Conservation (phyloP, 2,888 invertebrate genomes). For the Protophormia terraenovae region DNA sequence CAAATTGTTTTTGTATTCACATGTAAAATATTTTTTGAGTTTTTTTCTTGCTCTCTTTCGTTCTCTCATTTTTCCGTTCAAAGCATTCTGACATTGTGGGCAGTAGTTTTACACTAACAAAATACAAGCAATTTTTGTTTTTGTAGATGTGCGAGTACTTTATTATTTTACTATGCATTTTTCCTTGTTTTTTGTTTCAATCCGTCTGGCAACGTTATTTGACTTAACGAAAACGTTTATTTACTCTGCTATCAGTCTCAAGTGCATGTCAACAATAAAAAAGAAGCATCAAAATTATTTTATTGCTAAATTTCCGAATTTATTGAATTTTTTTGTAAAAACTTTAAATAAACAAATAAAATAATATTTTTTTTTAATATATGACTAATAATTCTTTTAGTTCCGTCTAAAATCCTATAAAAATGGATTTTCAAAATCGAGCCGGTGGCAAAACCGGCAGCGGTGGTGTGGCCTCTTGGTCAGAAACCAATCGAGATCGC, state of each 20-base stretch:
- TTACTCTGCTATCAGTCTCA: background rate
- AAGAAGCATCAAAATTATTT: background rate
- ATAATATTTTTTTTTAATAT: background rate
- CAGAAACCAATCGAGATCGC: slow-evolving; percentile 98
- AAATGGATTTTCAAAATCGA: slow-evolving; percentile 99
- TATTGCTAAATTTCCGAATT: background rate
- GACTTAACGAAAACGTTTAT: slow-evolving; percentile 25
- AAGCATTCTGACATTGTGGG: too few species aligned
- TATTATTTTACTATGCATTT: too few species aligned
- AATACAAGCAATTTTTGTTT: too few species aligned
- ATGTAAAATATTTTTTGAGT: too few species aligned
- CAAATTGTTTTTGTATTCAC: too few species aligned
- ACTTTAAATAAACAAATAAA: background rate
- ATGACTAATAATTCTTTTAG: background rate
- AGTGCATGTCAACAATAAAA: background rate
- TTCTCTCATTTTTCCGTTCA: too few species aligned
- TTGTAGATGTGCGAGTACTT: too few species aligned
- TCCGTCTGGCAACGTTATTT: background rate
- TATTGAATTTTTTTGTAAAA: background rate
- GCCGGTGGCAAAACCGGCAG: slow-evolving; percentile 99
- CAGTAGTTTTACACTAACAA: too few species aligned
- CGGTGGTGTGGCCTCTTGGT: slow-evolving; percentile 99
- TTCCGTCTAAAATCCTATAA: background rate
- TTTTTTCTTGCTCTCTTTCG: too few species aligned
- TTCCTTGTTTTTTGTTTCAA: too few species aligned